phyloP scores from a whole-genome alignment of 2,113 vertebrate genomes.

The Coreoperca whiteheadi region DNA sequence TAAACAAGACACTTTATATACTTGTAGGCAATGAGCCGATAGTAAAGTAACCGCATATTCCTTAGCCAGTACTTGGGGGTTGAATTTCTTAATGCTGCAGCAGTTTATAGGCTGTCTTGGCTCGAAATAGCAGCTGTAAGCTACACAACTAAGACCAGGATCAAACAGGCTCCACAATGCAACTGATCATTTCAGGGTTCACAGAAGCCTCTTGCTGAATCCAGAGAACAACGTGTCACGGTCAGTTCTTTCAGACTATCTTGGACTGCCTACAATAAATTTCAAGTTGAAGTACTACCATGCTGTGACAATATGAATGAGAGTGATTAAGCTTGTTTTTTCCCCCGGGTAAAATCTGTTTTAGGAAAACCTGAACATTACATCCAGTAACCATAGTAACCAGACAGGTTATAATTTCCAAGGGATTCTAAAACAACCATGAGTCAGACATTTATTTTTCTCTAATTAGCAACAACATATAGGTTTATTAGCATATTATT shows the following conservation, averaged over 20 bases:
- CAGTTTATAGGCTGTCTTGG: background rate
- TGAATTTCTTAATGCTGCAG: background rate
- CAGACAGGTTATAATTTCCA: background rate
- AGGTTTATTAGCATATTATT: background rate
- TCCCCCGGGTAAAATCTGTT: background rate
- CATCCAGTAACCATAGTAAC: no score
- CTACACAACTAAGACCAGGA: background rate
- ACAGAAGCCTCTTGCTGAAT: background rate
- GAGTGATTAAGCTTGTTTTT: background rate
- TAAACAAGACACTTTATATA: constrained; percentile 9
- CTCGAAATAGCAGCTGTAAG: background rate
- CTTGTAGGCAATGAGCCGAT: constrained; percentile 1
- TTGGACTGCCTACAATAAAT: background rate
- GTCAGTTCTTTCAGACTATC: background rate
- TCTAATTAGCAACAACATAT: constrained; percentile 5
- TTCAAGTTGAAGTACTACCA: background rate
- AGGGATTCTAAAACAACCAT: constrained; percentile 7
- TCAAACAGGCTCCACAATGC: constrained; percentile 2
- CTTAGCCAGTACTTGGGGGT: background rate
- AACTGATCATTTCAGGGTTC: constrained; percentile 3
- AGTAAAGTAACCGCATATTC: background rate
- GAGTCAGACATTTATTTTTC: constrained; percentile 23
- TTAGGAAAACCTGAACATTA: background rate
- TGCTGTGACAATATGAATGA: background rate
- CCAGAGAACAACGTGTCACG: background rate